Evolutionary conservation across 2,797 vertebrate genomes (phyloP).

Genomic region (Rallus crepitans): DNA sequence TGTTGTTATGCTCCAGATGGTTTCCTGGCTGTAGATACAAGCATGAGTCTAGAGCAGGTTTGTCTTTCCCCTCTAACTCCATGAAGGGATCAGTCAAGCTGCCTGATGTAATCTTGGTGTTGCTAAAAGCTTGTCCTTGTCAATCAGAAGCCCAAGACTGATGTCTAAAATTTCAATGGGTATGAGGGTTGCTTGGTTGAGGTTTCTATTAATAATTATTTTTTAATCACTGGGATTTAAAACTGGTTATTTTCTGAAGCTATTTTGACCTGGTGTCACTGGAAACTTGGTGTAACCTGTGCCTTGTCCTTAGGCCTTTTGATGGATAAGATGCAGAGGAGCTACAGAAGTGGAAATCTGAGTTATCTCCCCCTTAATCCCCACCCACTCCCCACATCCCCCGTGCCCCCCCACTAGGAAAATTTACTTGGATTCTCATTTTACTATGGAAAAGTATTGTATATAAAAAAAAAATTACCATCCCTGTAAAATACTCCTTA

Average conservation of each 20-base stretch:
- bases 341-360: not conserved
- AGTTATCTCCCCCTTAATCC: not conserved
- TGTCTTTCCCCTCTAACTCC: not conserved
- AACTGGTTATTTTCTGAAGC: not conserved
- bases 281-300: not conserved
- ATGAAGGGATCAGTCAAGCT: not conserved
- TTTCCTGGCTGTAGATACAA: not conserved
- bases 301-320: not conserved
- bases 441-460: not conserved
- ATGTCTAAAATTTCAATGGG: not conserved
- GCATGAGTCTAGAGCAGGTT: not conserved
- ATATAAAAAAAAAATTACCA: not conserved
- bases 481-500: not conserved
- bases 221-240: not conserved
- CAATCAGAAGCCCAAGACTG: not conserved
- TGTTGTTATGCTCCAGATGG: not conserved
- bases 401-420: not conserved
- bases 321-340: not conserved
- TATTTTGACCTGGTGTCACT: not conserved
- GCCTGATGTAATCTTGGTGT: not conserved
- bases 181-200: not conserved
- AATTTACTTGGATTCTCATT: not conserved
- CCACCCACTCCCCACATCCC: not conserved
- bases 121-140: not conserved
- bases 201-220: not conserved